A percentile compares a stretch with the other conserved stretches of the same genome.
These are phyloP conservation scores for Gulo gulo DNA, from an alignment of 2,113 vertebrate genomes.

Conservation along the genomic window DNA sequence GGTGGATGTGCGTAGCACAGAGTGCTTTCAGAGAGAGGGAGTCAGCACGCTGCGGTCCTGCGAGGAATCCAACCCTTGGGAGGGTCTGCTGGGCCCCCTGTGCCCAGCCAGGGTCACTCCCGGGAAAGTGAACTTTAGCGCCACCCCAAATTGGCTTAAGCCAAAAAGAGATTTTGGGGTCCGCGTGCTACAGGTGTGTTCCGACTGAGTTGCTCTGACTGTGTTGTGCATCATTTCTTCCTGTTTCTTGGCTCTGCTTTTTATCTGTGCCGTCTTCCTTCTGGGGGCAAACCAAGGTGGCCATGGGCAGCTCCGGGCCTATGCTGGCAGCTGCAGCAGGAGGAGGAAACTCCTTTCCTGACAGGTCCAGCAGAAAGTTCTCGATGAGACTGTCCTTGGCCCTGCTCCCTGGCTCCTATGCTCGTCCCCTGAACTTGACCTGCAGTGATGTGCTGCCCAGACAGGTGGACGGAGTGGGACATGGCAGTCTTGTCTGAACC, in stretches of 20 bases:
- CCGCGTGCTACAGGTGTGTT: not conserved
- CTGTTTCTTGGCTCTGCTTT: not conserved
- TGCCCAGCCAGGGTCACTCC: not conserved
- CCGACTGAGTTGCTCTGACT: not conserved
- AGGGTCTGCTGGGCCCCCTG: accelerated
- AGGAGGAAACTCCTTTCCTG: not conserved
- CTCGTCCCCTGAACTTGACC: not conserved
- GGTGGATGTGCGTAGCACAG: too few species aligned
- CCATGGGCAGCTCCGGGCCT: not conserved
- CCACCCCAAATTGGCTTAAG: not conserved
- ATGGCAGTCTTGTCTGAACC: too few species aligned
- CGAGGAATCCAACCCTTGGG: not conserved
- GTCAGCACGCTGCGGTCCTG: not conserved
- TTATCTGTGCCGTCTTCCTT: not conserved
- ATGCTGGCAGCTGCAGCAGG: not conserved
- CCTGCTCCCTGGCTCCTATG: not conserved
- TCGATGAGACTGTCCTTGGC: not conserved
- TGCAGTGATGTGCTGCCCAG: not conserved
- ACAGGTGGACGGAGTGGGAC: not conserved
- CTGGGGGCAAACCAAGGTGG: not conserved
- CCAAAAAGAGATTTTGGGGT: not conserved
- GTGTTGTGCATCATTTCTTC: not conserved
- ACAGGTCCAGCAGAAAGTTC: not conserved
- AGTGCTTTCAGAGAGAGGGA: not conserved
- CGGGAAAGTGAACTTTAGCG: not conserved